These are phyloP conservation scores for Struthidea cinerea DNA, from an alignment of 2,113 vertebrate genomes.

Conservation along the genomic window DNA sequence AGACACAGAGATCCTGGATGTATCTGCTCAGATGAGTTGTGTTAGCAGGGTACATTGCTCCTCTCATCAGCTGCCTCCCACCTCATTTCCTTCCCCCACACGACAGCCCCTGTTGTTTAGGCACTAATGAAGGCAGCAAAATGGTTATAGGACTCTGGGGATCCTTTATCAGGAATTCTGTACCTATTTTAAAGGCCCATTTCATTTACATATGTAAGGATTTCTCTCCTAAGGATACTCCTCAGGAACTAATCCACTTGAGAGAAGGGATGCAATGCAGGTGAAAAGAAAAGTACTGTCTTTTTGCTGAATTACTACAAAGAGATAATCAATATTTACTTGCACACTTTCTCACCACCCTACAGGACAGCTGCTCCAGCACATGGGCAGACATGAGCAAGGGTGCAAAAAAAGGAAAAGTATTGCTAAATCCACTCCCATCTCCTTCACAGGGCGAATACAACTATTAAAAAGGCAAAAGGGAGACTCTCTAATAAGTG, in stretches of 20 bases:
- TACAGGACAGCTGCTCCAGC: not conserved
- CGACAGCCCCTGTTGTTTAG: not conserved
- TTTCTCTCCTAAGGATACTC: not conserved
- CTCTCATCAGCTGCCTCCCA: constrained; percentile 2
- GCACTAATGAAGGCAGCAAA: not conserved
- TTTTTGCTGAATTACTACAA: not conserved
- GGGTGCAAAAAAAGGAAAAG: not conserved
- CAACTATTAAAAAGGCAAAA: not conserved
- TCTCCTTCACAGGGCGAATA: not conserved
- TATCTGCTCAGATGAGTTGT: not conserved
- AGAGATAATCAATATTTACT: constrained; percentile 4
- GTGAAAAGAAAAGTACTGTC: not conserved
- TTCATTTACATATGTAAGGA: not conserved
- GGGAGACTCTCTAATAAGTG: not conserved
- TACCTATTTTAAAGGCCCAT: not conserved
- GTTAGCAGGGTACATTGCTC: not conserved
- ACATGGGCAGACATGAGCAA: not conserved
- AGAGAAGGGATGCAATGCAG: not conserved
- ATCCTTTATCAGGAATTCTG: not conserved
- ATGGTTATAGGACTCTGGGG: not conserved
- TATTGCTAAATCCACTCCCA: not conserved
- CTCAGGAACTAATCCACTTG: not conserved
- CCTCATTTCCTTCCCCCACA: not conserved
- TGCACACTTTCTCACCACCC: not conserved
- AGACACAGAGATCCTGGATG: not conserved